phyloP scores from a whole-genome alignment of 1,140 invertebrate species.

The Cepaea nemoralis region DNA sequence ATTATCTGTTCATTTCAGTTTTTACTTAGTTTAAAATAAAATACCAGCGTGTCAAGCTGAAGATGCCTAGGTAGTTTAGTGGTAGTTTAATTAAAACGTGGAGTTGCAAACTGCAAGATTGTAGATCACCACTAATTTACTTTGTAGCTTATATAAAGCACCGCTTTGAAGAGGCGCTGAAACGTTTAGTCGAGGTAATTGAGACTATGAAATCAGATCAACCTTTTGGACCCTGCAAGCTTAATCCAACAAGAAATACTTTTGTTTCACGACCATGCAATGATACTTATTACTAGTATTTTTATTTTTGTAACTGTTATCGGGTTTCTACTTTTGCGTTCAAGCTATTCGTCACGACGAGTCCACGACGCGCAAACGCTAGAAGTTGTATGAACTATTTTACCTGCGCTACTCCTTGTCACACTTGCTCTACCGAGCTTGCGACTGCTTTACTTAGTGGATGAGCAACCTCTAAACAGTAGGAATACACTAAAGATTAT shows the following conservation, averaged over 20 bases:
- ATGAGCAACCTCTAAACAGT: conserved; percentile 75
- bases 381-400: conserved; percentile 79
- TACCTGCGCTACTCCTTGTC: conserved; percentile 77
- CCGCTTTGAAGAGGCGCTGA: no score
- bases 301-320: conserved; percentile 66
- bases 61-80: no score
- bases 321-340: conserved; percentile 72
- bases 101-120: no score
- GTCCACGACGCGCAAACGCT: conserved; percentile 74
- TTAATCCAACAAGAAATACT: conserved; percentile 77
- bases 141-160: no score
- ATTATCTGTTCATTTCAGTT: no score
- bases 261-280: conserved; percentile 76
- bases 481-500: conserved; percentile 76
- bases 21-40: no score
- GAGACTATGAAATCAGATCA: conserved; percentile 73
- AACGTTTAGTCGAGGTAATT: conserved; percentile 31
- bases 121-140: no score
- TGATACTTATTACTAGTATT: conserved; percentile 74
- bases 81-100: no score
- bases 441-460: conserved; percentile 76
- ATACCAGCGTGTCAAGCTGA: no score
- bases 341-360: conserved; percentile 69
- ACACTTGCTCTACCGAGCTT: conserved; percentile 78
- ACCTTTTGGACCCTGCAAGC: conserved; percentile 75